Base-by-base conservation (phyloP, 2,888 invertebrate genomes). In the Sicus ferrugineus region DNA sequence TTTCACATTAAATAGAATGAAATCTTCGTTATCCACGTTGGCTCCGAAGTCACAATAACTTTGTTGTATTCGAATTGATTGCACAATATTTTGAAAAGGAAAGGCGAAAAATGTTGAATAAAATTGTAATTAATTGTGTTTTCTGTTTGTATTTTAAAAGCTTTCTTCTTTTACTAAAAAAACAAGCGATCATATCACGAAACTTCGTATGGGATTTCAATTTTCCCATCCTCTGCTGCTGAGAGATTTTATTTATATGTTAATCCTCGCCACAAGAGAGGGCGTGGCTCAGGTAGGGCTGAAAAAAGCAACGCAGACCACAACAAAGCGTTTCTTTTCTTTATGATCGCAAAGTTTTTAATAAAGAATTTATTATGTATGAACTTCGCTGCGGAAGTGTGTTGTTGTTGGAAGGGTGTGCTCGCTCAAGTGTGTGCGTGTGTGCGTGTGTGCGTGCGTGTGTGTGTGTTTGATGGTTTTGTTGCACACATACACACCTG, bases 401-500 rank as follows among this genome's bases (percentile, higher is more conserved):
- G 34, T 34, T 7, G 34, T 34, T 34, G n/a, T n/a, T n/a, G n/a
- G n/a, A n/a, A n/a, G n/a, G n/a, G n/a, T 63, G 48, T 48, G 68
- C 31, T 28, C 56, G 50, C 34, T 21, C 58, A 48, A 2, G 26
- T 50, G 58, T 65, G 52, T 65, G 38, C 23, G 58, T 31, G 2
- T n/a, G 23, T 63, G 50, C 30, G 3, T 31, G 48, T 63, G n/a
- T 52, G n/a, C 11, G 30, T 67, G 42, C 21, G 19, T 26, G 46
- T 64, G 48, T 54, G 59, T 63, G 46, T 34, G 52, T 26, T 56
- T 48, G 7, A 67, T 23, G 56, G 54, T 34, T 38, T 64, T 71
- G 67, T 64, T 70, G 66, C 34, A n/a, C n/a, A n/a, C n/a, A n/a
- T n/a, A n/a, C n/a, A n/a, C n/a, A n/a, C n/a, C n/a, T n/a, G n/a